Evolutionary conservation across 35 echinoderm and acorn worm species (phyloP).

Genomic region (Stichopus chloronotus): DNA sequence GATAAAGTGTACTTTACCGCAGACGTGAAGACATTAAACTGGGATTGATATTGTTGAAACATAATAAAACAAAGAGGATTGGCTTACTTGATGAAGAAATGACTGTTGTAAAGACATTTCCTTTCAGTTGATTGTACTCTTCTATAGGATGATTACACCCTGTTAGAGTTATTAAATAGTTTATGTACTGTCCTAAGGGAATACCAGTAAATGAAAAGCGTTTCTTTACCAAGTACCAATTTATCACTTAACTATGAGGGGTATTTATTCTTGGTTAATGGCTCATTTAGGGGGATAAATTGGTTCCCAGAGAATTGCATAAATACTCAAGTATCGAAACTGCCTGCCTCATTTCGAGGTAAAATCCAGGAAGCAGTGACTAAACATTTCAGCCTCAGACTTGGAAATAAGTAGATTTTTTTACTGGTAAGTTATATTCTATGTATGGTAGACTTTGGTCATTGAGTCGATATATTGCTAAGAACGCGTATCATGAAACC

Average conservation of each 20-base stretch:
- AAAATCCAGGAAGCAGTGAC: background rate
- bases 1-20: background rate
- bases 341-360: background rate
- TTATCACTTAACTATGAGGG: slow-evolving; percentile 29
- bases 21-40: background rate
- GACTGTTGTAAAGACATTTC: slow-evolving; percentile 41
- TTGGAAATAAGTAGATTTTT: slow-evolving; percentile 36
- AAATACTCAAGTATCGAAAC: slow-evolving; percentile 13
- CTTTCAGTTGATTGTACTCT: slow-evolving; percentile 13
- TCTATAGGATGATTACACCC: slow-evolving; percentile 21
- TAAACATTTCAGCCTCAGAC: background rate
- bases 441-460: too few species aligned
- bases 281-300: slow-evolving; percentile 43
- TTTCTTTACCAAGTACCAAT: background rate
- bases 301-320: slow-evolving; percentile 11
- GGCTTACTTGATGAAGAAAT: slow-evolving; percentile 13
- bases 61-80: slow-evolving; percentile 20
- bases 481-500: background rate
- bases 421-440: too few species aligned
- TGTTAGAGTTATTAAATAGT: slow-evolving; percentile 24
- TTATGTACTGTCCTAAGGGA: background rate
- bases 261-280: background rate
- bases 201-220: background rate
- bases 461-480: too few species aligned
- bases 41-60: background rate